Evolutionary conservation across 1,140 invertebrate genomes (phyloP).

Genomic region (Varroa destructor): DNA sequence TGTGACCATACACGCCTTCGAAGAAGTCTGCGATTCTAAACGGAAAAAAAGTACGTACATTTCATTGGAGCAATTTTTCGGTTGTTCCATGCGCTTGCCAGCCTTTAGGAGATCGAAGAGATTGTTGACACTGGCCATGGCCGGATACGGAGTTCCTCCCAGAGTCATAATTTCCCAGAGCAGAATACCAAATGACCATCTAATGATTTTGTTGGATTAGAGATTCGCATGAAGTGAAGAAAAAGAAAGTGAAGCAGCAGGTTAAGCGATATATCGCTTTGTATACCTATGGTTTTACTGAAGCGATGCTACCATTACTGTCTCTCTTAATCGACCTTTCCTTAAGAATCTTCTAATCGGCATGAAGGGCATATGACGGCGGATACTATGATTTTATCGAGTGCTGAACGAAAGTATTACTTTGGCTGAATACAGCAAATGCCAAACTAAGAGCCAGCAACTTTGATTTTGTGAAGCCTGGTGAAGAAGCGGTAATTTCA

Average conservation of each 20-base stretch:
- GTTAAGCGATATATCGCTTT: background rate
- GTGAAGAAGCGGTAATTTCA: no score
- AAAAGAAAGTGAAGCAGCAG: constrained; percentile 9
- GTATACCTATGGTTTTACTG: background rate
- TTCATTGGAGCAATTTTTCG: constrained; percentile 73
- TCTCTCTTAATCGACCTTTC: no score
- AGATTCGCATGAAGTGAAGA: constrained; percentile 14
- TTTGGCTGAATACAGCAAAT: no score
- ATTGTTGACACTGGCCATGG: constrained; percentile 63
- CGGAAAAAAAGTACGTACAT: constrained; percentile 50
- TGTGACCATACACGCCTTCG: no score
- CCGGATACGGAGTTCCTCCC: constrained; percentile 76
- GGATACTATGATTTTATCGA: no score
- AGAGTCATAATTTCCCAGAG: constrained; percentile 92
- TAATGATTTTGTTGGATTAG: constrained; percentile 38
- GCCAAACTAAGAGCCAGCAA: no score
- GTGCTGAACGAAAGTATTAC: no score
- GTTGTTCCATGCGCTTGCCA: constrained; percentile 85
- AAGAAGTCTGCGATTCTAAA: no score
- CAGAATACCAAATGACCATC: constrained; percentile 82
- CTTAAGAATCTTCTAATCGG: no score
- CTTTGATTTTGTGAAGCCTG: no score
- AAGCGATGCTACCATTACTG: no score
- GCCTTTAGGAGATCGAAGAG: constrained; percentile 68
- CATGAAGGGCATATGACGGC: no score